Percentiles rank a stretch among this genome's conserved stretches.
Evolutionary conservation across 2,888 invertebrate genomes (phyloP).

Genomic region (Eupithecia abbreviata): DNA sequence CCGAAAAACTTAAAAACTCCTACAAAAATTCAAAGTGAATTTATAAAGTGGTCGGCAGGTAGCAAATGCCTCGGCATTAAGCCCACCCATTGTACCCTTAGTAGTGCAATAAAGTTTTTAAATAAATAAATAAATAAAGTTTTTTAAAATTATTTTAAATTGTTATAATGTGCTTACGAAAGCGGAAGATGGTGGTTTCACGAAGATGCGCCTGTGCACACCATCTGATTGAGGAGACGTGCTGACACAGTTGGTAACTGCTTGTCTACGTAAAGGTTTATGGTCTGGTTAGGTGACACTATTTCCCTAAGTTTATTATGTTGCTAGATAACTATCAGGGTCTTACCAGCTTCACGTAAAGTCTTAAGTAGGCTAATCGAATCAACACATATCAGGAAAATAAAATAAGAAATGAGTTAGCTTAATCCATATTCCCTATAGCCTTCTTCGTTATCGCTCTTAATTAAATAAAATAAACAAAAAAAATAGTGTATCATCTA

Average conservation of each 20-base stretch:
- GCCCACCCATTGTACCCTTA: no score
- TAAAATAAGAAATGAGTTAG: background rate
- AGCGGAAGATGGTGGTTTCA: conserved; percentile 65
- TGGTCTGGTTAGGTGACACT: background rate
- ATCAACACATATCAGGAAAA: background rate
- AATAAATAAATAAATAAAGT: no score
- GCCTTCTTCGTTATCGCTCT: no score
- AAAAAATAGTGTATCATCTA: no score
- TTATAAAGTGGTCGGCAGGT: no score
- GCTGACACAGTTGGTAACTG: conserved; percentile 16
- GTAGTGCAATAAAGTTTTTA: no score
- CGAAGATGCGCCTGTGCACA: conserved; percentile 54
- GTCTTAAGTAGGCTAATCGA: background rate
- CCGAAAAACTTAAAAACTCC: no score
- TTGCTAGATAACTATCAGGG: background rate
- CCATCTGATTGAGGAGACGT: conserved; percentile 56
- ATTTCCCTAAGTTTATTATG: background rate
- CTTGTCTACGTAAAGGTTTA: background rate
- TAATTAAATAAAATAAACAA: no score
- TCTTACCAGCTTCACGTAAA: background rate
- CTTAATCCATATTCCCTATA: no score
- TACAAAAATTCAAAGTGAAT: no score
- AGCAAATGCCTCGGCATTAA: no score
- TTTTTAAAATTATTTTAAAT: no score
- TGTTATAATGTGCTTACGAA: conserved; percentile 55